phyloP scores from a whole-genome alignment of 2,797 vertebrate genomes.

The Macrochelys suwanniensis region DNA sequence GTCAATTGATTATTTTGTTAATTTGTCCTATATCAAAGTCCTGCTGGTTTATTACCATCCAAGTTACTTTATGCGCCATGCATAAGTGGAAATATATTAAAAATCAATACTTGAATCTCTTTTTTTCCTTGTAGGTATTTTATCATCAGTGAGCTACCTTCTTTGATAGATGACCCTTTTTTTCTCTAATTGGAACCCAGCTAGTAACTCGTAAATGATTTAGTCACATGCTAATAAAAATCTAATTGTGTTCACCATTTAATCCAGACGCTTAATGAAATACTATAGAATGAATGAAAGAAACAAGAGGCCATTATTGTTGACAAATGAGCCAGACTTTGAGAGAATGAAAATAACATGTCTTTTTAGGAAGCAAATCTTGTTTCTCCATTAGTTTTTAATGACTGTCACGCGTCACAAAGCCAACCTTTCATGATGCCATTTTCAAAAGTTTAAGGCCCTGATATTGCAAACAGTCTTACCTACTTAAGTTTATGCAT shows the following conservation, averaged over 20 bases:
- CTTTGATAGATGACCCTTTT: conserved; percentile 38
- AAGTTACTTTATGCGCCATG: conserved; percentile 46
- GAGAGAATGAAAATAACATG: conserved; percentile 29
- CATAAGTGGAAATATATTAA: conserved; percentile 68
- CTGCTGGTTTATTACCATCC: conserved; percentile 71
- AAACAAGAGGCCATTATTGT: conserved; percentile 15
- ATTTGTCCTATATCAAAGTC: conserved; percentile 75
- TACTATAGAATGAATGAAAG: conserved; percentile 2
- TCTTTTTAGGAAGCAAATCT: conserved; percentile 40
- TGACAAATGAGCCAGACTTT: conserved; percentile 31
- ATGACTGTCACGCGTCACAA: neutral
- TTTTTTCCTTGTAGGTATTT: conserved; percentile 44
- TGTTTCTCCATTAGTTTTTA: neutral
- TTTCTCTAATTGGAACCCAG: conserved; percentile 21
- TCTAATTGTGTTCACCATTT: conserved; percentile 27
- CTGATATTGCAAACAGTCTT: neutral
- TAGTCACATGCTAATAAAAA: neutral
- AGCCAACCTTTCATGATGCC: neutral
- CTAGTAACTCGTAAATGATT: conserved; percentile 9
- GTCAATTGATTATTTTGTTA: conserved; percentile 73
- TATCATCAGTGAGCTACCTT: conserved; percentile 29
- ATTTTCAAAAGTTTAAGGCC: conserved; percentile 6
- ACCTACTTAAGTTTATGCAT: neutral
- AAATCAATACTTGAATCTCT: conserved; percentile 74
- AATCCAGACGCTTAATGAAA: conserved; percentile 1